Evolutionary conservation across 2,797 vertebrate genomes (phyloP).

Genomic region (Lerista edwardsae): DNA sequence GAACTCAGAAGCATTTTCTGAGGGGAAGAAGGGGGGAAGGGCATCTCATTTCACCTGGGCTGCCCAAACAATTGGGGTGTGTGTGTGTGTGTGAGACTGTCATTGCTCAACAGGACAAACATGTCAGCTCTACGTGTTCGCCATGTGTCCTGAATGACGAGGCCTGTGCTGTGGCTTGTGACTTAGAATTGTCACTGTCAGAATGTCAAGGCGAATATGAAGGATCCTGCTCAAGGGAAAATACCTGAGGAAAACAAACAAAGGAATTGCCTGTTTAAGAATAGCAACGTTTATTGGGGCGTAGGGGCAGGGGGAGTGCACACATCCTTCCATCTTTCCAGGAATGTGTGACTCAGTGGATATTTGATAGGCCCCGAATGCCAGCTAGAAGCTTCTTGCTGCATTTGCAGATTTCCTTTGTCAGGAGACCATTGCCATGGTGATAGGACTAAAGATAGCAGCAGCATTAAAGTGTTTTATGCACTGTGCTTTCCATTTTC

Average conservation of each 20-base stretch:
- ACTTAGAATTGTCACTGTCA: not conserved
- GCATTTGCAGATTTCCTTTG: conserved; percentile 39
- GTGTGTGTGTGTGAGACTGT: too few relatives aligned
- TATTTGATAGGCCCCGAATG: not conserved
- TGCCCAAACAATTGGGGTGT: not conserved
- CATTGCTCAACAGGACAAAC: not conserved
- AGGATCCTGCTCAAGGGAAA: not conserved
- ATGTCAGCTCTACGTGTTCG: not conserved
- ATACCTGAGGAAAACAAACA: not conserved
- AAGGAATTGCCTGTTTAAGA: not conserved
- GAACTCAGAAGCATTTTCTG: too few relatives aligned
- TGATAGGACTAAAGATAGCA: conserved; percentile 41
- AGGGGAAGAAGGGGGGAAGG: too few relatives aligned
- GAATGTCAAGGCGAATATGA: not conserved
- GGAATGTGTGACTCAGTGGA: not conserved
- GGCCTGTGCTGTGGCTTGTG: not conserved
- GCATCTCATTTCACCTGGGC: too few relatives aligned
- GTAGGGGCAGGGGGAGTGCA: too few relatives aligned
- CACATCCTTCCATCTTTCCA: not conserved
- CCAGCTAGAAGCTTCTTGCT: conserved; percentile 11
- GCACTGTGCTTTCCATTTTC: conserved; percentile 17
- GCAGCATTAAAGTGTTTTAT: conserved; percentile 31
- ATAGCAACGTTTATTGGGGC: not conserved
- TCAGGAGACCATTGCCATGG: conserved; percentile 37
- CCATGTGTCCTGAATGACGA: not conserved